A percentile compares a stretch with the other conserved stretches of the same genome.
Evolutionary conservation across 2,797 vertebrate species (phyloP).

Genomic region (Crocidura indochinensis): DNA sequence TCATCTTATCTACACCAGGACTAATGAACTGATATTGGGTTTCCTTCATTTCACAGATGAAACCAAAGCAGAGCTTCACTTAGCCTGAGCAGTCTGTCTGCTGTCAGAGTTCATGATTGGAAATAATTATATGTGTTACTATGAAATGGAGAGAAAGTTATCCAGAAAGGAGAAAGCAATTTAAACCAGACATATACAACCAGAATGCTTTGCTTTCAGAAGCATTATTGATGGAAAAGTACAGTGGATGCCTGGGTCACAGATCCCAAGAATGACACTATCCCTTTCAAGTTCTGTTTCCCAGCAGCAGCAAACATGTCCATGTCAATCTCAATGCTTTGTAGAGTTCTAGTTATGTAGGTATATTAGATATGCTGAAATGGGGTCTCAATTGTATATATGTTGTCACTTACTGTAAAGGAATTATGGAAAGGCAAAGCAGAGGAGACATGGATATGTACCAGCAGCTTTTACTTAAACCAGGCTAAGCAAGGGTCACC

Average conservation of each 20-base stretch:
- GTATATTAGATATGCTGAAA: conserved; percentile 22
- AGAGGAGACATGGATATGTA: background rate
- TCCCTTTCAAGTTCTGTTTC: background rate
- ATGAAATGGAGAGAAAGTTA: background rate
- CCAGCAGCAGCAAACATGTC: too few relatives aligned
- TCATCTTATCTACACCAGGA: background rate
- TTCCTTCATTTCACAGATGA: background rate
- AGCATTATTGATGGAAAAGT: background rate
- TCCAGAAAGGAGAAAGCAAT: background rate
- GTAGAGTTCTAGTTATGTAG: background rate
- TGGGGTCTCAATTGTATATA: background rate
- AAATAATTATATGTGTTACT: background rate
- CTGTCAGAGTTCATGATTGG: background rate
- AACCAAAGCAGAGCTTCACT: background rate
- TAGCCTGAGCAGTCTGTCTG: background rate
- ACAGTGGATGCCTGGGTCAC: background rate
- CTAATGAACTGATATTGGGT: background rate
- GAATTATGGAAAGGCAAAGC: conserved; percentile 6
- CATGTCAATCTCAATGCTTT: background rate
- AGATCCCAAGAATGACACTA: background rate
- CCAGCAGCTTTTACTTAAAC: background rate
- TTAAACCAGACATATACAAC: background rate
- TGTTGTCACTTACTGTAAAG: background rate
- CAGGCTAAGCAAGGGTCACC: background rate
- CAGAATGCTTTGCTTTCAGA: conserved; percentile 25